These are phyloP conservation scores for Muscicapa adusta DNA, from an alignment of 2,113 vertebrate genomes.

Conservation along the genomic window DNA sequence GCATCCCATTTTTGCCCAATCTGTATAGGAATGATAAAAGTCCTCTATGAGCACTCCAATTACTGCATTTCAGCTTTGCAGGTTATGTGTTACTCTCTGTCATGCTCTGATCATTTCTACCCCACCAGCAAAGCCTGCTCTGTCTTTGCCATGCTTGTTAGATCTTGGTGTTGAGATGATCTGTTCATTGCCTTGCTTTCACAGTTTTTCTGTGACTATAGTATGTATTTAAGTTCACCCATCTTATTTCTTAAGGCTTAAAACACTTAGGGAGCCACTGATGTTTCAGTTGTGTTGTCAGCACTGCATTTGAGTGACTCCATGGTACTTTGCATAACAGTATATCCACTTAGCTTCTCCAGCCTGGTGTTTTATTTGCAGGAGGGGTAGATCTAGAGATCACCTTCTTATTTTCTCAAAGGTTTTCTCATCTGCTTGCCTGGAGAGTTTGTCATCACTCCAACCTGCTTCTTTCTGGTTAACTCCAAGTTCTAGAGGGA, in stretches of 20 bases:
- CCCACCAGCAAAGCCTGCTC: background rate
- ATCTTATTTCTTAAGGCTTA: background rate
- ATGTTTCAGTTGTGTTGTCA: background rate
- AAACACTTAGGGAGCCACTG: background rate
- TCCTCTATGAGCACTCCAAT: background rate
- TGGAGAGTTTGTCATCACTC: background rate
- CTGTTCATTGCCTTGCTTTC: background rate
- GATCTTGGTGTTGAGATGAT: background rate
- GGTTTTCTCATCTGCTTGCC: background rate
- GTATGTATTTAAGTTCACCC: background rate
- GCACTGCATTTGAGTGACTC: background rate
- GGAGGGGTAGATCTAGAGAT: background rate
- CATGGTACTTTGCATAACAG: background rate
- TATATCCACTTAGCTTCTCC: background rate
- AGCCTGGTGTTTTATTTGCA: background rate
- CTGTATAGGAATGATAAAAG: background rate
- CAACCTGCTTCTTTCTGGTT: background rate
- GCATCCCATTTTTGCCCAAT: background rate
- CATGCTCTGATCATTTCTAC: background rate
- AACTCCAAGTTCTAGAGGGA: background rate
- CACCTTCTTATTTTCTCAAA: background rate
- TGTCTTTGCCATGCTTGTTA: background rate
- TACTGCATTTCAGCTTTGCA: background rate
- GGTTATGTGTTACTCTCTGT: background rate
- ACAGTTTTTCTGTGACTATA: background rate